These are phyloP conservation scores for Odontocerum albicorne DNA, from an alignment of 2,888 invertebrate genomes.

Conservation along the genomic window DNA sequence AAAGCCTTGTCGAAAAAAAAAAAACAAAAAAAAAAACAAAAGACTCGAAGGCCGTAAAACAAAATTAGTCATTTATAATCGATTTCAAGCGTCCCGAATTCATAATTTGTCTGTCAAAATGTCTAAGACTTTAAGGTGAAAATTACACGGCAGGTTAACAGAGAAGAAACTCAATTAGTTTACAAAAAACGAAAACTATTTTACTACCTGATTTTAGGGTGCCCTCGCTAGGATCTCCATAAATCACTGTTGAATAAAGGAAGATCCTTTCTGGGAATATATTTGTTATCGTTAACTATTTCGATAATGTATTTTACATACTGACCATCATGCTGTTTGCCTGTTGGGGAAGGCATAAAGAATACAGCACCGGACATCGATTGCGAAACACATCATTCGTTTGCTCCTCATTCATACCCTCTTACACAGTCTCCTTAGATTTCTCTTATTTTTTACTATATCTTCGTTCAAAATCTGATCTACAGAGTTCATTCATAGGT, in stretches of 20 bases:
- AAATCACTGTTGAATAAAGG: not conserved
- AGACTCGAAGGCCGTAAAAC: not conserved
- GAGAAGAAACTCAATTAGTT: not conserved
- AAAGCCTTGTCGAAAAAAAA: not conserved
- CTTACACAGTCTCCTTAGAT: no score
- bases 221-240: not conserved
- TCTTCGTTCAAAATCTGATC: no score
- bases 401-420: no score
- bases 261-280: no score
- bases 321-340: no score
- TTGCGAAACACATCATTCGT: no score
- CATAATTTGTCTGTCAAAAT: not conserved
- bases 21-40: not conserved
- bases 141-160: not conserved
- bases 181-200: not conserved
- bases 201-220: not conserved
- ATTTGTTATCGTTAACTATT: no score
- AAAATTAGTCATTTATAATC: not conserved
- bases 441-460: no score
- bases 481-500: no score
- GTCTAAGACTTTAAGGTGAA: not conserved
- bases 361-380: no score
- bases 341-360: no score
- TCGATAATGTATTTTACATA: no score
- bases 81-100: not conserved